Percentiles rank a stretch among this genome's conserved stretches.
These are phyloP conservation scores for Bellardia pandia DNA, from an alignment of 2,888 invertebrate species.

Conservation along the genomic window DNA sequence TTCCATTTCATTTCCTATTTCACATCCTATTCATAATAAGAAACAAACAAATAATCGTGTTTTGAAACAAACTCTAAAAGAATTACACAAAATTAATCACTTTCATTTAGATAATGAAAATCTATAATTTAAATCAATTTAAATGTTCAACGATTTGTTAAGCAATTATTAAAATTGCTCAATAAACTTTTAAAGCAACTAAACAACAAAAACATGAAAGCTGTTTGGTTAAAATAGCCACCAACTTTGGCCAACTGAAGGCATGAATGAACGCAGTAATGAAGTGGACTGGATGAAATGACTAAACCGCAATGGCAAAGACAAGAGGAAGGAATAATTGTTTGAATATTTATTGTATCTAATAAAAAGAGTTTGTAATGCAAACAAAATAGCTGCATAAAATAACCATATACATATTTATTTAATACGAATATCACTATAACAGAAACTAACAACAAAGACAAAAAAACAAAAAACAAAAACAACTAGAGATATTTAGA, in stretches of 20 bases:
- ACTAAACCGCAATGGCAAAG: constrained; percentile 43
- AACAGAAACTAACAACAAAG: background rate
- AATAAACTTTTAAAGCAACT: constrained; percentile 67
- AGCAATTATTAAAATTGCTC: constrained; percentile 72
- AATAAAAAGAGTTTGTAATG: constrained; percentile 51
- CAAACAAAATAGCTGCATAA: constrained; percentile 66
- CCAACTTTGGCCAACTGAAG: background rate
- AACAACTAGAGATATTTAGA: constrained; percentile 45
- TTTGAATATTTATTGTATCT: constrained; percentile 54
- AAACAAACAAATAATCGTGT: background rate
- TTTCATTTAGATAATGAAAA: constrained; percentile 71
- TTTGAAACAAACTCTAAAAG: background rate
- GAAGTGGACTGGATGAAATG: background rate
- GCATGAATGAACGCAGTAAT: constrained; percentile 16
- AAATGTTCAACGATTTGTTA: constrained; percentile 73
- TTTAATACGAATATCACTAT: constrained; percentile 54
- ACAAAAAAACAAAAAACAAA: background rate
- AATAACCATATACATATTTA: constrained; percentile 66
- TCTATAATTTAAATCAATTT: constrained; percentile 70
- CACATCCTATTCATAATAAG: constrained; percentile 37
- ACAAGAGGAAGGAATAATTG: constrained; percentile 53
- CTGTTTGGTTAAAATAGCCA: background rate
- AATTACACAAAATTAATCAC: constrained; percentile 54
- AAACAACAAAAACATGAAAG: background rate
- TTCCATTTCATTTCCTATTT: constrained; percentile 20